Evolutionary conservation across 2,797 vertebrate genomes (phyloP).

Genomic region (Falco naumanni): DNA sequence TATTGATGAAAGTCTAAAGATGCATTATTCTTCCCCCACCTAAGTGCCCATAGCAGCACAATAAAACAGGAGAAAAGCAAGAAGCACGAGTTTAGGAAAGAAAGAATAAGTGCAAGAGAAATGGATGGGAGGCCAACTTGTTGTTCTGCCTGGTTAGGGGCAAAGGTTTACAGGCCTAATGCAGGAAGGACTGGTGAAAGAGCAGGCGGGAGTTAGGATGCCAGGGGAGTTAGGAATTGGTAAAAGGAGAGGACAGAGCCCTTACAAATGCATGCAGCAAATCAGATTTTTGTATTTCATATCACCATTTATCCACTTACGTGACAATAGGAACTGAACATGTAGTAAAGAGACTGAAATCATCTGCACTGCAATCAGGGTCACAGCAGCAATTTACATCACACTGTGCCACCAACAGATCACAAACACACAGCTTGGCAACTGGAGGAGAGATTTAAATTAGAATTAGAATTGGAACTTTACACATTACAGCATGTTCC

Average conservation of each 20-base stretch:
- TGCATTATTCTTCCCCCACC: background rate
- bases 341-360: slow-evolving; percentile 79
- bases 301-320: slow-evolving; percentile 65
- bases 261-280: background rate
- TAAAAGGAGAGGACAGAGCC: background rate
- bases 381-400: slow-evolving; percentile 92
- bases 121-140: background rate
- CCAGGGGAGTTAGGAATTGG: background rate
- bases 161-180: background rate
- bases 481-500: background rate
- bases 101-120: background rate
- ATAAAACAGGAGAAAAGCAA: background rate
- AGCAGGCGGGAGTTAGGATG: background rate
- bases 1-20: background rate
- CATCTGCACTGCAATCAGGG: slow-evolving; percentile 73
- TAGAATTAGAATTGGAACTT: background rate
- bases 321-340: slow-evolving; percentile 79
- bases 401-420: slow-evolving; percentile 77
- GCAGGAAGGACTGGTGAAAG: background rate
- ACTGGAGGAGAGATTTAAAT: slow-evolving; percentile 65
- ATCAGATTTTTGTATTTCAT: background rate
- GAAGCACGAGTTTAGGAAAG: background rate
- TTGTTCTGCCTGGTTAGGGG: background rate
- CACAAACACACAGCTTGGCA: slow-evolving; percentile 79
- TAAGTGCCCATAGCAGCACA: background rate